Evolutionary conservation across 2,797 vertebrate genomes (phyloP), one percentile per base, ranked within the genome.

Genomic region (Scyliorhinus canicula): DNA sequence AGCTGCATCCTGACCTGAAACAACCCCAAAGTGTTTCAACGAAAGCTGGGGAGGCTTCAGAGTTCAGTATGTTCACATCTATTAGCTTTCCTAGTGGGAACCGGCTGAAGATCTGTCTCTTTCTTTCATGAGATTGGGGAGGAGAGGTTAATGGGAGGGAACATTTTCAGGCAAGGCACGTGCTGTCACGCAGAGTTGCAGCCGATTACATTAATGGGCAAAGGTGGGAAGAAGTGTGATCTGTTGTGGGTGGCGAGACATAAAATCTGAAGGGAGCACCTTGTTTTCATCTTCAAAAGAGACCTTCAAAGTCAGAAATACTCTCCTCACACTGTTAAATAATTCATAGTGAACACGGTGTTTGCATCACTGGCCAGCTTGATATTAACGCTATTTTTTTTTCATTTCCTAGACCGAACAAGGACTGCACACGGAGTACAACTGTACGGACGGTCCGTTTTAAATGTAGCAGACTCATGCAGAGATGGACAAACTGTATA

Each of bases 281-380:
- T 96, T 96, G 84, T 97, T 97, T 97, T 97, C 86, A 96, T 96
- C 96, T 97, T 98, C 97, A 96, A 97, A 97, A 97, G 95, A 96
- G 96, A 96, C 97, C 96, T 95, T 97, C 97, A 98, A 97, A 97
- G 97, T 96, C 96, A 97, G 97, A 97, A 60, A 96, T 97, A 96
- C 95, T 96, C 24, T 96, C 96, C 96, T 96, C 97, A 96, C 96
- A 97, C 97, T 97, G 96, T 96, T 97, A 97, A 97, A 97, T 97
- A 97, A 97, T 97, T 97, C 96, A 97, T 96, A 96, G 96, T 96
- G 96, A 96, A 95, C 97, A 96, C 96, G 96, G 96, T 96, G 96
- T 96, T 97, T 96, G 97, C 97, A 96, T 97, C 96, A 96, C 96
- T 67, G 57, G 63, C 86, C 88, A 82, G 60, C 95, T 95, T 95